Conservation (phyloP, 2,113 vertebrate genomes). For the Oryzias melastigma region DNA sequence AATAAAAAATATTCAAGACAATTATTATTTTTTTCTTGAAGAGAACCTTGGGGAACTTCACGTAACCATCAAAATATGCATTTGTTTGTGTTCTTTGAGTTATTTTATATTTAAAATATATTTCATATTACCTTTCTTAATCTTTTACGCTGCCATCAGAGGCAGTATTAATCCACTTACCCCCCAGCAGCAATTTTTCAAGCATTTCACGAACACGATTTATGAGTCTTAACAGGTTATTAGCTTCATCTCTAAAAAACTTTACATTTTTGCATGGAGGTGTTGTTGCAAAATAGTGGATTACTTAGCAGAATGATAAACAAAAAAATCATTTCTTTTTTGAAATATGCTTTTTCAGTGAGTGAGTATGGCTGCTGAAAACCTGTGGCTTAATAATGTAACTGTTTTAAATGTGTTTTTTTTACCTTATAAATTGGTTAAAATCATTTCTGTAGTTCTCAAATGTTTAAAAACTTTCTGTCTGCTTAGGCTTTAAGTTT, state of each 20-base stretch:
- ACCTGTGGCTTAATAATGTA: too few species aligned
- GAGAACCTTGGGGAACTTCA: too few species aligned
- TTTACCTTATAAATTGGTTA: too few species aligned
- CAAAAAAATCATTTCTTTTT: slow-evolving; percentile 8
- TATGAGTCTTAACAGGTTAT: slow-evolving; percentile 63
- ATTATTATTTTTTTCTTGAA: too few species aligned
- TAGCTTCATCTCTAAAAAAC: slow-evolving; percentile 63
- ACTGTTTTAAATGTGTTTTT: too few species aligned
- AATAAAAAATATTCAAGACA: too few species aligned
- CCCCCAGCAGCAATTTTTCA: slow-evolving; percentile 59
- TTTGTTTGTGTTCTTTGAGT: slow-evolving; percentile 45
- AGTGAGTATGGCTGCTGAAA: too few species aligned
- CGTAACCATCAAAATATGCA: too few species aligned
- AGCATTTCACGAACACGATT: slow-evolving; percentile 55
- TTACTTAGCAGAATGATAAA: slow-evolving; percentile 40
- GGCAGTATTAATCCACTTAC: slow-evolving; percentile 56
- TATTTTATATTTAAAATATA: slow-evolving; percentile 60
- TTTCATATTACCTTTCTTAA: slow-evolving; percentile 49
- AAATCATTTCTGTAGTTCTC: too few species aligned
- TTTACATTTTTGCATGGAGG: slow-evolving; percentile 48
- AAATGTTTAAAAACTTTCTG: too few species aligned
- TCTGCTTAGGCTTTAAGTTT: too few species aligned
- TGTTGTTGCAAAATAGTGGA: slow-evolving; percentile 42
- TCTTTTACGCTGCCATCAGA: slow-evolving; percentile 40
- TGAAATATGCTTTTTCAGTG: too few species aligned